Evolutionary conservation across 1,140 invertebrate species (phyloP), one percentile per base, ranked within the genome.

Genomic region (Armadillidium nasatum): DNA sequence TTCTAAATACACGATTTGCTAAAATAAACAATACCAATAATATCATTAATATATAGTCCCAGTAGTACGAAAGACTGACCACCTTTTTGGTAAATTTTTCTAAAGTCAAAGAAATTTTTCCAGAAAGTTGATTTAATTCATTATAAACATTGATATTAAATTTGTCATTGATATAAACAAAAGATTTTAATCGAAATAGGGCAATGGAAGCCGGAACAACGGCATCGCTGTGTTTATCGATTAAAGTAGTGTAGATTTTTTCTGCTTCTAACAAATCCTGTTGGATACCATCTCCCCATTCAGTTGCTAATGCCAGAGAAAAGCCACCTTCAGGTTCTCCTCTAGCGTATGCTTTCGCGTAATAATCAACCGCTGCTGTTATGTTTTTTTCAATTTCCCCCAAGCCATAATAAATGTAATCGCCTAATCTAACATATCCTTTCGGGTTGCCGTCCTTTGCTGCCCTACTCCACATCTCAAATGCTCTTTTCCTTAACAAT

Each of bases 401-500:
- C 3, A 71, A 50, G 69, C 74, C 74, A 33, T 71, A 76, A 67
- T 76, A 76, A 10, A 43, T 23, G 19, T 71, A 50, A 60, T 76
- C 44, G 33, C 43, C 74, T 15, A 76, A 44, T 71, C 71, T 21
- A 19, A 70, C 15, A 33, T 70, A 19, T 33, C 67, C 74, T 50
- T 66, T 22, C 0, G 69, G 19, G 3, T 50, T 71, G 33, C 45
- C 69, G 21, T 46, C 45, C 10, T 76, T 71, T 4, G 74, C 74
- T 9, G 74, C 74, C 4, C 44, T 23, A 45, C 46, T 44, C 74
- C 74, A 76, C 45, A 22, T 71, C 33, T 45, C 22, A 44, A 33
- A 43, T 45, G 45, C 69, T 10, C 50, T 45, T n/a, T 43, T 23
- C 7, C 21, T 11, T 13, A 50, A 2, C 13, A 13, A 22, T 21